Base-by-base conservation (phyloP, 30 jellyfish, hydroid and myxozoan species). In the Aurelia sp. region DNA sequence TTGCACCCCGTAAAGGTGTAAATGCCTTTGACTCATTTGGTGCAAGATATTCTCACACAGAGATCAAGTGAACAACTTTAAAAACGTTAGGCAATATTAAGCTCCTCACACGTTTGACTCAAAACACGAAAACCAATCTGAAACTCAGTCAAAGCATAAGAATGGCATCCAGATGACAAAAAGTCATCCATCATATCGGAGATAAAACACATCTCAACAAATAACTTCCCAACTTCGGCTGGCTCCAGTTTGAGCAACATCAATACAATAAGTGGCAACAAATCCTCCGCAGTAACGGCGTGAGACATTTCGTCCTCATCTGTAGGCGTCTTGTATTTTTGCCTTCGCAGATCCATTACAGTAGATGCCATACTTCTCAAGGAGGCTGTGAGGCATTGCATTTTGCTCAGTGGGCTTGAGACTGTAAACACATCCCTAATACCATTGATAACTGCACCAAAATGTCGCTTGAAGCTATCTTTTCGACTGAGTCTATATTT, bases 261-360 rank as follows among this genome's bases (percentile, higher is more conserved):
- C 76, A 93, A 74, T 8, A 87, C 98, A 50, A 93, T 87, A 55
- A 93, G 71, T 47, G 98, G 98, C 58, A 93, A 71, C 71, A 93
- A 51, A 47, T 93, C 98, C 62, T 93, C 98, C 33, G 97, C 98
- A 50, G 96, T 70, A 40, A 93, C 98, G 1, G 96, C 97, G n/a
- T 71, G 74, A 27, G 87, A 83, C 19, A 64, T 66, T 13, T 35
- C 86, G 41, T 31, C 40, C 6, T 66, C 41, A 17, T 60, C 85
- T 17, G 61, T 41, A 63, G 58, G 66, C 10, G 50, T 73, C 20
- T 57, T 44, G 20, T 57, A 63, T 3, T 47, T 35, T 3, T 89
- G 86, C 76, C 82, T 77, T 17, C 98, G 90, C 87, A 93, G 74
- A 78, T 93, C 97, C 59, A 61, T 93, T 18, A 93, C 97, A 7